phyloP scores from a whole-genome alignment of 2,113 vertebrate genomes.

The Corythaeola cristata region DNA sequence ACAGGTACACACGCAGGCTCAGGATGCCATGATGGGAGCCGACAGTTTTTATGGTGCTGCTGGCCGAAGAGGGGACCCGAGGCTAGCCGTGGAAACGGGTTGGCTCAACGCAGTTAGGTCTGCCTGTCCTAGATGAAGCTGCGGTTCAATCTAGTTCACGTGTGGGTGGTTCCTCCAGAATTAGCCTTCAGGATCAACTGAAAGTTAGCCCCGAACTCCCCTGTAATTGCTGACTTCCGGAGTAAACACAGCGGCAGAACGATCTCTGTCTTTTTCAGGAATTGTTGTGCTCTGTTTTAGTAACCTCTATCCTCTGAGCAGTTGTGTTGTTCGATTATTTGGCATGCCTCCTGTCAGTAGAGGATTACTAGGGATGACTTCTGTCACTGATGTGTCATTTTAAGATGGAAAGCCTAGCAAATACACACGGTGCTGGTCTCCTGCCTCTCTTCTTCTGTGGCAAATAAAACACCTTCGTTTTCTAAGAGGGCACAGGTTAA shows the following conservation, averaged over 20 bases:
- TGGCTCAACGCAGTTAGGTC: neutral
- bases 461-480: neutral
- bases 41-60: neutral
- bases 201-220: neutral
- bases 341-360: neutral
- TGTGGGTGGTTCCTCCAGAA: slow-evolving; percentile 12
- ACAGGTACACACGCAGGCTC: accelerated
- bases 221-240: neutral
- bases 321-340: neutral
- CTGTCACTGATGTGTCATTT: neutral
- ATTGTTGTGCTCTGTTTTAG: neutral
- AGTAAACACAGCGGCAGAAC: neutral
- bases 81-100: accelerated
- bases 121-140: neutral
- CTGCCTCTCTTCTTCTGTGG: neutral
- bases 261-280: neutral
- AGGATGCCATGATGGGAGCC: accelerated
- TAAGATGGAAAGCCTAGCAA: neutral
- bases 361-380: neutral
- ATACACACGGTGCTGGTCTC: accelerated
- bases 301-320: neutral
- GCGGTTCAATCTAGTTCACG: neutral
- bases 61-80: accelerated
- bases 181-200: neutral
- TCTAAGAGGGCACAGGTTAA: neutral